Conservation (phyloP, 2,888 invertebrate species). For the Spodoptera picta region DNA sequence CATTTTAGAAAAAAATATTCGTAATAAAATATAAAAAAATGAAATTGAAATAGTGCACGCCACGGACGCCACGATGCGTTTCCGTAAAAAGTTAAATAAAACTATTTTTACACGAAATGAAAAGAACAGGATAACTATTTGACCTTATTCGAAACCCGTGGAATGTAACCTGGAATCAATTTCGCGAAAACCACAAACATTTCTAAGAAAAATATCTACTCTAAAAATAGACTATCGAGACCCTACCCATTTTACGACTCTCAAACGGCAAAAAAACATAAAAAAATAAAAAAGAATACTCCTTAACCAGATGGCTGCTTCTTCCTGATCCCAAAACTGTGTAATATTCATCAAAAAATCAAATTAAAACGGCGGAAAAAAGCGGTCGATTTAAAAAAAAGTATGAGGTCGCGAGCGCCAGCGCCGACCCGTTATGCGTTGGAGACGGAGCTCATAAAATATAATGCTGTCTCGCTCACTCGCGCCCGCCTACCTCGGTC, state of each 20-base stretch:
- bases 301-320: slow-evolving; percentile 53
- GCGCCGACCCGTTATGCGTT: slow-evolving; percentile 78
- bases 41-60: slow-evolving; percentile 2
- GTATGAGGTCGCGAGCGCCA: slow-evolving; percentile 71
- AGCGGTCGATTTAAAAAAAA: slow-evolving; percentile 69
- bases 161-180: slow-evolving; percentile 38
- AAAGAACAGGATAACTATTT: slow-evolving; percentile 34
- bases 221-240: slow-evolving; percentile 58
- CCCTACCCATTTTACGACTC: slow-evolving; percentile 19
- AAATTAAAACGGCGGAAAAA: slow-evolving; percentile 73
- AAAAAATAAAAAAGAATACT: slow-evolving; percentile 15
- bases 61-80: slow-evolving; percentile 1
- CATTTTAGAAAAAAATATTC: slow-evolving; percentile 11
- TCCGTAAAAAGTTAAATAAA: slow-evolving; percentile 30
- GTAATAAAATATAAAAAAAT: slow-evolving; percentile 11
- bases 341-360: slow-evolving; percentile 73
- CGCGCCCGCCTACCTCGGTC: slow-evolving; percentile 79
- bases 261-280: slow-evolving; percentile 23
- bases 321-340: slow-evolving; percentile 60
- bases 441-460: slow-evolving; percentile 54
- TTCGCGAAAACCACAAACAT: slow-evolving; percentile 55
- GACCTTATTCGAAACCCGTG: slow-evolving; percentile 26
- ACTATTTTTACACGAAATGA: slow-evolving; percentile 19
- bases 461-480: slow-evolving; percentile 68
- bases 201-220: slow-evolving; percentile 61